Percentiles rank a stretch among this genome's conserved stretches.
These are phyloP conservation scores for Morpho helenor DNA, from an alignment of 2,888 invertebrate species.

Conservation along the genomic window DNA sequence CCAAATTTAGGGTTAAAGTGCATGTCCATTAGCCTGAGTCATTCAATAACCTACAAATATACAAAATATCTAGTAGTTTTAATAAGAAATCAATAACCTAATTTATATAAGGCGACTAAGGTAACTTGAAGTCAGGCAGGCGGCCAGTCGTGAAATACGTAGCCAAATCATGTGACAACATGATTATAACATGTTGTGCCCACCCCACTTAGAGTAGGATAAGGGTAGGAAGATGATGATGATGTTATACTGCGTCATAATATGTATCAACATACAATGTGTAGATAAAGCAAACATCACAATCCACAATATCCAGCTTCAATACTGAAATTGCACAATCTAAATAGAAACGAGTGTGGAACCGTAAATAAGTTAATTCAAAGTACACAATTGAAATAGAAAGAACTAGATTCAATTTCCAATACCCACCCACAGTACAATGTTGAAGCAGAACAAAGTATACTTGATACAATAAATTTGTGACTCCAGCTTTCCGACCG, in stretches of 20 bases:
- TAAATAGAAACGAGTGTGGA: constrained; percentile 17
- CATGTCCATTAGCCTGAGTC: too few species aligned
- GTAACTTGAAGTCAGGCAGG: too few species aligned
- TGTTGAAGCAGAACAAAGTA: constrained; percentile 89
- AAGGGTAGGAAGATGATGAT: too few species aligned
- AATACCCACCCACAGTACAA: constrained; percentile 86
- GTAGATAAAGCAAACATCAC: not conserved
- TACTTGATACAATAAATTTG: constrained; percentile 90
- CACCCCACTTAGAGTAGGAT: too few species aligned
- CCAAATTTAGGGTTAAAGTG: too few species aligned
- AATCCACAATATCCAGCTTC: constrained; percentile 20
- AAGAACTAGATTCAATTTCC: constrained; percentile 13
- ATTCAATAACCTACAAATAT: too few species aligned
- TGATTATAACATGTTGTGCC: too few species aligned
- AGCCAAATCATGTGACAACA: too few species aligned
- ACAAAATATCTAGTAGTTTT: too few species aligned
- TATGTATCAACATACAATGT: not conserved
- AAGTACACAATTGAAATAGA: constrained; percentile 31
- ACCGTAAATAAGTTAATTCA: constrained; percentile 30
- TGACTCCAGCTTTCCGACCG: constrained; percentile 82
- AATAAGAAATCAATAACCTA: too few species aligned
- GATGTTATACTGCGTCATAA: constrained; percentile 6
- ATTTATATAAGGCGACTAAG: too few species aligned
- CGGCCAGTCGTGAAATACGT: too few species aligned
- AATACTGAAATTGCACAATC: constrained; percentile 12